Conservation (phyloP, 2,888 invertebrate species). For the Zootermopsis nevadensis region DNA sequence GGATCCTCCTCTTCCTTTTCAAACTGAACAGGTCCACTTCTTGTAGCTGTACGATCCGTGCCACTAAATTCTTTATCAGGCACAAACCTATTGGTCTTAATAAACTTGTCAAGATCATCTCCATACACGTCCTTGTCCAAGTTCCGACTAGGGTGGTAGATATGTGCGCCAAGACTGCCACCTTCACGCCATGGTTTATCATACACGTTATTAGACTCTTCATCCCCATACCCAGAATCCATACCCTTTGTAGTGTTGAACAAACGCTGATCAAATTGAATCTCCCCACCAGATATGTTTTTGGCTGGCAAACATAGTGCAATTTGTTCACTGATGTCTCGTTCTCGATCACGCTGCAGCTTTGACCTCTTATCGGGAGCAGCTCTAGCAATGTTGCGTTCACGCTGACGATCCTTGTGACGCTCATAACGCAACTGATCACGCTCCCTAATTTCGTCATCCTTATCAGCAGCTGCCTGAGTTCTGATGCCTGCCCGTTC, state of each 20-base stretch:
- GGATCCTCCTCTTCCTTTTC: constrained; percentile 89
- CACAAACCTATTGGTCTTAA: constrained; percentile 92
- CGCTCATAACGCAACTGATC: constrained; percentile 89
- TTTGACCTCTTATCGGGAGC: constrained; percentile 94
- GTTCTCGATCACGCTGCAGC: constrained; percentile 88
- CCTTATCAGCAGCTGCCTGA: constrained; percentile 62
- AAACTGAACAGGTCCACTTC: constrained; percentile 97
- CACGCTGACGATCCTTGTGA: constrained; percentile 90
- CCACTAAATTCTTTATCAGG: constrained; percentile 98
- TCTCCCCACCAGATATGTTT: constrained; percentile 76
- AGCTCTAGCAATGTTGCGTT: constrained; percentile 91
- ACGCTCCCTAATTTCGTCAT: constrained; percentile 82
- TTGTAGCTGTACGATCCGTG: constrained; percentile 76
- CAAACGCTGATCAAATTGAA: constrained; percentile 93
- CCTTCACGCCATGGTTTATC: constrained; percentile 98
- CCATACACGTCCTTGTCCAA: constrained; percentile 92
- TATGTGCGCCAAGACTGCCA: constrained; percentile 85
- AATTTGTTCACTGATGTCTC: constrained; percentile 98
- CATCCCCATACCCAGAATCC: constrained; percentile 96
- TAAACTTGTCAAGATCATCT: constrained; percentile 88
- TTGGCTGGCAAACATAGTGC: constrained; percentile 95
- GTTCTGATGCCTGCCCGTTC: constrained; percentile 87
- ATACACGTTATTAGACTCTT: constrained; percentile 97
- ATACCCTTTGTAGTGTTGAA: constrained; percentile 95
- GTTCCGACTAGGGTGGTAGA: constrained; percentile 90